Evolutionary conservation across 1,140 invertebrate genomes (phyloP).

Genomic region (Amyelois transitella): DNA sequence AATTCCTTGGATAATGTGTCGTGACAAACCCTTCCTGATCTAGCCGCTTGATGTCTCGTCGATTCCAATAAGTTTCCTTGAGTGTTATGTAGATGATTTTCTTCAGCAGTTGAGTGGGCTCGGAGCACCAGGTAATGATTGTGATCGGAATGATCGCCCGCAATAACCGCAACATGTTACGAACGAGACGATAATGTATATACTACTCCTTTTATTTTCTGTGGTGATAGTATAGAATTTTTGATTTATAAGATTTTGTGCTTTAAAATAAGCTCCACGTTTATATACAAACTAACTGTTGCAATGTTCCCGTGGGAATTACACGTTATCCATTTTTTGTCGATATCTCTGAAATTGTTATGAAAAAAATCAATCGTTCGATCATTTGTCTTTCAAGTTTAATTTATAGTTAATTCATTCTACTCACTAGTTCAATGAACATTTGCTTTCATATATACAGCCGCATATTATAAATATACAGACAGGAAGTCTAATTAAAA

Average conservation of each 20-base stretch:
- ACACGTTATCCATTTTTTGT: too few relatives aligned
- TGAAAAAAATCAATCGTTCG: too few relatives aligned
- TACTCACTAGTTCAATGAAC: too few relatives aligned
- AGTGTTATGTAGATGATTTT: slow-evolving; percentile 28
- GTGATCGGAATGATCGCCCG: slow-evolving; percentile 52
- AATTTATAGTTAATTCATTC: too few relatives aligned
- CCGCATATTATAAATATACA: slow-evolving; percentile 3
- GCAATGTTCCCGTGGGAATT: neutral
- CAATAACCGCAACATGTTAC: slow-evolving; percentile 56
- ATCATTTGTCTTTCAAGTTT: too few relatives aligned
- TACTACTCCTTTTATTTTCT: slow-evolving; percentile 42
- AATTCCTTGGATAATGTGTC: slow-evolving; percentile 56
- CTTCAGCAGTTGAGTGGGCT: slow-evolving; percentile 36
- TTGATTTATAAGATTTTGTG: slow-evolving; percentile 14
- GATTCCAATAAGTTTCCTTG: slow-evolving; percentile 37
- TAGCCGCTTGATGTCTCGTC: slow-evolving; percentile 33
- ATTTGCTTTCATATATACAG: too few relatives aligned
- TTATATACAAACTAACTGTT: neutral
- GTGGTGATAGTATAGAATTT: slow-evolving; percentile 36
- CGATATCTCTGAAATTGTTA: too few relatives aligned
- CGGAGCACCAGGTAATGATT: slow-evolving; percentile 46
- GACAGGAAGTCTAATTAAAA: slow-evolving; percentile 6
- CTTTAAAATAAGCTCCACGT: neutral
- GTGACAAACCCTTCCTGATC: slow-evolving; percentile 54
- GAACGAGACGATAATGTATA: slow-evolving; percentile 59